Evolutionary conservation across 2,888 invertebrate genomes (phyloP), one percentile per base, ranked within the genome.

Genomic region (Euphydryas editha): DNA sequence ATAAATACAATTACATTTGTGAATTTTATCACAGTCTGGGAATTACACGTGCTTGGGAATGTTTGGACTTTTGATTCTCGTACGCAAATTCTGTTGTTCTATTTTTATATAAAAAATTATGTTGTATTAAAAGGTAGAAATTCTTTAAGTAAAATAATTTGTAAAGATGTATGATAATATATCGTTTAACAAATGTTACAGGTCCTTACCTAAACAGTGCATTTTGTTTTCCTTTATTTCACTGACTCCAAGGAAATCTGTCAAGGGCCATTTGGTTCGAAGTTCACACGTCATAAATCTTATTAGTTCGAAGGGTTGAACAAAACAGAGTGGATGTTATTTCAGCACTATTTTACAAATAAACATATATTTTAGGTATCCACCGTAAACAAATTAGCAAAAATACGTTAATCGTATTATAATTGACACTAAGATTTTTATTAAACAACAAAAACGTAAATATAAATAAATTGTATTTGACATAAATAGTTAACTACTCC

Each of bases 241-340:
- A 81, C 84, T 85, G 88, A 87, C 84, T 84, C 76, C 78, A 85
- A 86, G 84, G 85, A 83, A 87, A 82, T 80, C 84, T 76, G 87
- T 90, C 88, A 88, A 86, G 91, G 90, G 84, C 78, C 88, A 90
- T 92, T 91, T 90, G 84, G 82, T 86, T 79, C 75, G 79, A 81
- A 82, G 87, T 88, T 88, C 87, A 90, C 87, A 86, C 83, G 79
- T 84, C 87, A 85, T 87, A 85, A 86, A 86, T 77, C 82, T 78
- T 75, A 72, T 75, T 81, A 80, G 81, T 82, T 83, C 82, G 79
- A 86, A 86, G 86, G 83, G 86, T 80, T 81, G 74, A 70, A 63
- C 65, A 65, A 66, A 72, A 68, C 59, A 71, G 69, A 51, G 65
- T 64, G 65, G 62, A 65, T 72, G 65, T 68, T 67, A 69, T 72